Evolutionary conservation across 2,888 invertebrate species (phyloP), one percentile per base, ranked within the genome.

Genomic region (Therioaphis trifolii): DNA sequence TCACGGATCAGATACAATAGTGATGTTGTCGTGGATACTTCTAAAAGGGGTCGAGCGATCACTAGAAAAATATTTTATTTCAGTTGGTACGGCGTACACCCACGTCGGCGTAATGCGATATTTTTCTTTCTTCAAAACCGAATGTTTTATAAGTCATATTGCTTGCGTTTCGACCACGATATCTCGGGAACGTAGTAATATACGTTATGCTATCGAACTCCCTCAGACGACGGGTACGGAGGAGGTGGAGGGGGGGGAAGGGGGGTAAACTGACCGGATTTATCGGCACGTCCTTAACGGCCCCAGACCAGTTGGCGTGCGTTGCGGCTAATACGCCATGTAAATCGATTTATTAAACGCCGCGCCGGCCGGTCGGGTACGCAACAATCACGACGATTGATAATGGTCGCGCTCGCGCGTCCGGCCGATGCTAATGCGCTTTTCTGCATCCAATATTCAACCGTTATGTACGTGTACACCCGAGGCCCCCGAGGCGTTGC

Each of bases 271-370:
- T 40, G 24, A 58, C 18, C 24, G 43, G 58, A 75, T 76, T 76
- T 76, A 76, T 76, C 14, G 61, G 46, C 61, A 61, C 29, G 43
- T 61, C 46, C n/a, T 43, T 43, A 43, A 21, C 52, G 21, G 18
- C 52, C 14, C 29, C 52, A 43, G 35, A 74, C 74, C 1, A 61
- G 27, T 61, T 27, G 46, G 75, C 75, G 61, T 61, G 61, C n/a
- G 27, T 46, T 27, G 75, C 61, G 46, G 29, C 76, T 63, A 76
- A 76, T 61, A 76, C 75, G 58, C 75, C 75, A 24, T 61, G 61
- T 61, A 76, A 78, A 79, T 79, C 79, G 79, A 79, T 79, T 40
- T 79, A 58, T 68, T 68, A 52, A 52, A 78, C 68, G 66, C 46
- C 76, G 29, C 76, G 49, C 61, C 75, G 27, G 27, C 0, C 18